Base-by-base conservation (phyloP, 1,140 invertebrate genomes). In the Aporrectodea caliginosa region DNA sequence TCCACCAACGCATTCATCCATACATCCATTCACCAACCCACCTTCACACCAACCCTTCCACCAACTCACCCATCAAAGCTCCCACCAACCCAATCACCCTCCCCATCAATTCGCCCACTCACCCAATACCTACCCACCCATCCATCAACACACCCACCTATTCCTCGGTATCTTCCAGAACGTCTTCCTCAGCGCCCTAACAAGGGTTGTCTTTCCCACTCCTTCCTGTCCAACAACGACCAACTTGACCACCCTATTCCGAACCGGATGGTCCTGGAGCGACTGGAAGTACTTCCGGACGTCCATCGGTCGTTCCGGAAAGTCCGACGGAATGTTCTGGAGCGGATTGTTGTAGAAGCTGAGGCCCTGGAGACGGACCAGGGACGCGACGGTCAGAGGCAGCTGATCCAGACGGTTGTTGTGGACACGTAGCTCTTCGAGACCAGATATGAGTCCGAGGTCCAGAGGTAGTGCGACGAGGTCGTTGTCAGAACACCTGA, bases 211-310 rank as follows among this genome's bases (percentile, higher is more conserved):
- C 68, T 81, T 81, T 1, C 80, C 80, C 30, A 81, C 80, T n/a
- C 80, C 80, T 69, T 81, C 80, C 35, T 81, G 80, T 1, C 80
- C 80, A 14, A 81, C 80, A 14, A 81, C 31, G 29, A 81, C 77
- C 71, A 81, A 43, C 58, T 81, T 81, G 35, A 79, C 80, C 14
- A 35, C 69, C 6, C 33, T 78, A 35, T 81, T 81, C 1, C 71
- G 70, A 22, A 81, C 68, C 16, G 80, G 80, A 77, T 81, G 69
- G 27, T 78, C 31, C 33, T 78, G 77, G 43, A 81, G 35, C 22
- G 77, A 78, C 29, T 74, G 69, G 1, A 81, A 72, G 72, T 81
- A 81, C 69, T 81, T 71, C 33, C 34, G 35, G 22, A 79, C 69
- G 6, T 81, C 77, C 1, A 32, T 34, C 43, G 71, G 34, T 30